Conservation (phyloP, 2,888 invertebrate species). For the Selenia dentaria region DNA sequence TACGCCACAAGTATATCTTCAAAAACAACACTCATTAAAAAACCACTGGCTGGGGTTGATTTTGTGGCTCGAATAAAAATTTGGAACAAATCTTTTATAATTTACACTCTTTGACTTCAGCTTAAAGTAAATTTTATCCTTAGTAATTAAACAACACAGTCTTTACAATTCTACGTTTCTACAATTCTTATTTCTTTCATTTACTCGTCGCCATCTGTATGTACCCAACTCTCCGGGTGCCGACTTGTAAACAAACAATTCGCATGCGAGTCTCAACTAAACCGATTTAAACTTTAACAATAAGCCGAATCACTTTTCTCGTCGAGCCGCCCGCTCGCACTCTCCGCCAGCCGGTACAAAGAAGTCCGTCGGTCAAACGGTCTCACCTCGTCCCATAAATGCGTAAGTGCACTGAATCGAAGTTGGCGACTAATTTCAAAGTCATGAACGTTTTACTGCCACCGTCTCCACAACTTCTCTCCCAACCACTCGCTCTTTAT, state of each 20-base stretch:
- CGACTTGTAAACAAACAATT: slow-evolving; percentile 15
- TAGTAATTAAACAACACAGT: too few relatives aligned
- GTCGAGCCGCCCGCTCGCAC: slow-evolving; percentile 2
- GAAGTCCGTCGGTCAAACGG: slow-evolving; percentile 42
- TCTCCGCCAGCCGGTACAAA: slow-evolving; percentile 17
- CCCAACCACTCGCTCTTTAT: slow-evolving; percentile 21
- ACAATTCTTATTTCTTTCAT: too few relatives aligned
- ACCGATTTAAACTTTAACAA: slow-evolving; percentile 25
- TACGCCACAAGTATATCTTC: too few relatives aligned
- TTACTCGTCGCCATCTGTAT: not conserved
- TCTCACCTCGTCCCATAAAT: slow-evolving; percentile 48
- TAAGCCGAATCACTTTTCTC: slow-evolving; percentile 16
- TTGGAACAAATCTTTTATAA: too few relatives aligned
- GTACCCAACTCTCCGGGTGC: not conserved
- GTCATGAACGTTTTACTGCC: slow-evolving; percentile 61
- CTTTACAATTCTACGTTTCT: too few relatives aligned
- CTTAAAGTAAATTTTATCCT: too few relatives aligned
- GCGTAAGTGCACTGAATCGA: slow-evolving; percentile 61
- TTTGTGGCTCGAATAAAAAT: too few relatives aligned
- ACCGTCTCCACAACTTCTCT: slow-evolving; percentile 2
- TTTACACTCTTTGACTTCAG: too few relatives aligned
- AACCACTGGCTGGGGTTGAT: too few relatives aligned
- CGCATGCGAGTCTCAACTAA: slow-evolving; percentile 19
- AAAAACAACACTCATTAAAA: too few relatives aligned
- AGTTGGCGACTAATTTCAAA: slow-evolving; percentile 65